Evolutionary conservation across 2,888 invertebrate genomes (phyloP), one percentile per base, ranked within the genome.

Genomic region (Aleiodes alternator): DNA sequence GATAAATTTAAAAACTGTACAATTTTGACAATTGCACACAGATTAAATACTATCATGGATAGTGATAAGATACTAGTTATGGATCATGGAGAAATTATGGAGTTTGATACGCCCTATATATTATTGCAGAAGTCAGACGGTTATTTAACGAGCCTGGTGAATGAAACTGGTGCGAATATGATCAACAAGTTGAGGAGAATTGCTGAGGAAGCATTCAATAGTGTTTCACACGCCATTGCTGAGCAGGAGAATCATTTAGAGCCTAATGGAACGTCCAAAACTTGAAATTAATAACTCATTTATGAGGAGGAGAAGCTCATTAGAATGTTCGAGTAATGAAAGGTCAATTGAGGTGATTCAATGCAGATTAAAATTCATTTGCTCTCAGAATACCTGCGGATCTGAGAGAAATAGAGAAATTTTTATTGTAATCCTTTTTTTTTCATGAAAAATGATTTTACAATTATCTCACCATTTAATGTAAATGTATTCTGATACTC

Each of bases 31-130:
- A 96, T 98, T 50, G 97, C 97, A 0, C 97, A 98, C 88, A 92
- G 98, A 55, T 91, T 98, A 31, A 95, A 97, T 88, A 98, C 97
- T 0, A 95, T 98, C 80, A 97, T 98, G 96, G 97, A 98, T 89
- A 96, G 96, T 0, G 96, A 97, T 90, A 93, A 94, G 79, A 95
- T 97, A 14, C 91, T 97, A 86, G 96, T 97, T 0, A 94, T 98
- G 93, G 95, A 96, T 85, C 92, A 94, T 4, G 98, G 98, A 0
- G 90, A 91, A 61, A 92, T 94, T 72, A 93, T 93, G 5, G 95
- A 95, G 88, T 95, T 92, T 83, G 94, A 94, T 89, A 92, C 94
- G 86, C 95, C 95, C 0, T 90, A 94, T 87, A 87, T 91, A 76
- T 89, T 95, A 64, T 90, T 95, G 48, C 91, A 90, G 84, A 93